Evolutionary conservation across 2,113 vertebrate genomes (phyloP).

Genomic region (Hemiprocne comata): DNA sequence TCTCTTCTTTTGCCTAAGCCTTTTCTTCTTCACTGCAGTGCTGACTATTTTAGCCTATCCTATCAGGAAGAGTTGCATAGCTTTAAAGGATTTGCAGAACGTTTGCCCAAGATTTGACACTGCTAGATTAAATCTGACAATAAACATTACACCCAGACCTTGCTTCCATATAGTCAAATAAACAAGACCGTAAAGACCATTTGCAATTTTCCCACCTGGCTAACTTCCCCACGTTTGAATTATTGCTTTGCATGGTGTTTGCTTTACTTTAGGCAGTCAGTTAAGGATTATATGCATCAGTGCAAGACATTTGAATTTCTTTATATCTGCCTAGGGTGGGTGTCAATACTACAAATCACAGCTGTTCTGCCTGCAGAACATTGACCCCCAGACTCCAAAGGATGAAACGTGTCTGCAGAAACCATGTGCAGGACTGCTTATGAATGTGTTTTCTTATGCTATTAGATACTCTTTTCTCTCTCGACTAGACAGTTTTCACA

Average conservation of each 20-base stretch:
- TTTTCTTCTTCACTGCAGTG: background rate
- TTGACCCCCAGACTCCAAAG: background rate
- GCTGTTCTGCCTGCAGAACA: background rate
- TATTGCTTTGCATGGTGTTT: background rate
- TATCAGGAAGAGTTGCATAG: background rate
- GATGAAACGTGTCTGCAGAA: background rate
- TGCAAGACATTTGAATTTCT: background rate
- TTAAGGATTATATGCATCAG: background rate
- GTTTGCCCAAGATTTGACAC: background rate
- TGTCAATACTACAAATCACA: background rate
- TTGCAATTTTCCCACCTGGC: background rate
- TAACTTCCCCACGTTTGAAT: background rate
- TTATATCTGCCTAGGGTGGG: background rate
- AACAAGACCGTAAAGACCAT: slow-evolving; percentile 6
- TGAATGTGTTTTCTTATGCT: background rate
- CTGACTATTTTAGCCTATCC: background rate
- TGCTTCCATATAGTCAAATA: background rate
- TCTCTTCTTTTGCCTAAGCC: background rate
- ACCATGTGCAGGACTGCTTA: background rate
- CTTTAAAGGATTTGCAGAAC: background rate
- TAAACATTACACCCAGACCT: background rate
- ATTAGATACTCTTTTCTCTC: background rate
- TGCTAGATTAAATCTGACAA: background rate
- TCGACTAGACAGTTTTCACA: background rate
- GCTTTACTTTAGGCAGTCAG: background rate